Conservation (phyloP, 2,888 invertebrate species). For the Plagodis dolabraria region DNA sequence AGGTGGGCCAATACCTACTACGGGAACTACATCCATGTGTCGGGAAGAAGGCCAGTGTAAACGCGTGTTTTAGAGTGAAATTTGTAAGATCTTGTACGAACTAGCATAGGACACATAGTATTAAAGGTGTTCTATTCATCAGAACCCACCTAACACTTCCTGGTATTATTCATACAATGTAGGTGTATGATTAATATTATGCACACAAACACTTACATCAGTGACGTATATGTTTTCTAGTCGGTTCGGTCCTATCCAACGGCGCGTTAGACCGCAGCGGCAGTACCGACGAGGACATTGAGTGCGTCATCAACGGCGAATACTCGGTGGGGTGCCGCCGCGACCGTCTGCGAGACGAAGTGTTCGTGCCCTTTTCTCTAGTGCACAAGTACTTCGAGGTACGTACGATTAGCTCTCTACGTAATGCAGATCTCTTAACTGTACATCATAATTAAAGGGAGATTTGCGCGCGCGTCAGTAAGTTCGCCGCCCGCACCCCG, state of each 20-base stretch:
- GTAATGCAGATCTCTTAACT: background rate
- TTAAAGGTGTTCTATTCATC: too few species aligned
- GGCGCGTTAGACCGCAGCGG: constrained; percentile 51
- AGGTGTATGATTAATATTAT: too few species aligned
- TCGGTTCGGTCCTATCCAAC: constrained; percentile 60
- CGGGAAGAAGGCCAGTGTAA: too few species aligned
- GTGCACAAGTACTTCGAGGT: constrained; percentile 97
- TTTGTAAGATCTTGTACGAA: too few species aligned
- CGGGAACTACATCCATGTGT: too few species aligned
- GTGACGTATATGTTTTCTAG: constrained; percentile 30
- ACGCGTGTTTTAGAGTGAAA: too few species aligned
- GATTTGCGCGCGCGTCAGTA: too few species aligned
- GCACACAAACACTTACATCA: too few species aligned
- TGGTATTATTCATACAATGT: background rate
- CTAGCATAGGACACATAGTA: too few species aligned
- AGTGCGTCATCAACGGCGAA: constrained; percentile 95
- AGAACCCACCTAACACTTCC: background rate
- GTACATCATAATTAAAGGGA: too few species aligned
- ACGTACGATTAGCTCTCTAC: background rate
- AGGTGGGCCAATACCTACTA: too few species aligned
- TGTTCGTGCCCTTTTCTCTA: constrained; percentile 96
- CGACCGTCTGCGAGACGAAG: constrained; percentile 90
- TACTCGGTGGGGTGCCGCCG: constrained; percentile 91
- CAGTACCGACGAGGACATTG: constrained; percentile 86
- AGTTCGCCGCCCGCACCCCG: too few species aligned